Base-by-base conservation (phyloP, 2,797 vertebrate species). In the Masticophis lateralis region DNA sequence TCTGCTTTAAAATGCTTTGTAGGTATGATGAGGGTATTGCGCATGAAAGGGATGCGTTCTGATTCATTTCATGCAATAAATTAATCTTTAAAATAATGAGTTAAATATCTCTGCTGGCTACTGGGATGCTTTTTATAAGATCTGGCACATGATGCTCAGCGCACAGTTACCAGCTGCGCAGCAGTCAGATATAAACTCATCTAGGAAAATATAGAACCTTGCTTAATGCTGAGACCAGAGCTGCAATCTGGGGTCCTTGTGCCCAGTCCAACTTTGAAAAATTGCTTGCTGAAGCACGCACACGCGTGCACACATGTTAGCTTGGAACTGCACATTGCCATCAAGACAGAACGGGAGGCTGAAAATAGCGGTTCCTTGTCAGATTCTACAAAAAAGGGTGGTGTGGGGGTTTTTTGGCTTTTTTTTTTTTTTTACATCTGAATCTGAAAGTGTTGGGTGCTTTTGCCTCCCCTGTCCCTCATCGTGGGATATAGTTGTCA, bases 1-100 rank as follows among this genome's bases (percentile, higher is more conserved):
- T 66, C 91, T 91, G 91, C 93, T 96, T 96, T 95, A 91, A 94
- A 95, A 93, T 69, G 90, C 95, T 97, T 96, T 93, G 28, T 5
- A 96, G 97, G 95, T 96, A 89, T 96, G 96, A 97, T 96, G 96
- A 97, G 95, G 92, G 93, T 91, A 96, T 92, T 95, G 93, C 89
- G 96, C 97, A 96, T 97, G 97, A 97, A 97, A 97, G 96, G 95
- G 94, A 94, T 83, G n/a, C 28, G 53, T 92, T 95, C 95, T 95
- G 91, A 95, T 95, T 91, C 95, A 95, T 96, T 95, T 96, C 95
- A 91, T 93, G 95, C 92, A 91, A 96, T 95, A 97, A 97, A 96
- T 94, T 97, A 97, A 96, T 96, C 20, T 83, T 83, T 95, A 96
- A 94, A 95, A 94, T 93, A 92, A 93, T 94, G 96, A 93, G 94